Evolutionary conservation across 2,888 invertebrate species (phyloP).

Genomic region (Trilocha varians): DNA sequence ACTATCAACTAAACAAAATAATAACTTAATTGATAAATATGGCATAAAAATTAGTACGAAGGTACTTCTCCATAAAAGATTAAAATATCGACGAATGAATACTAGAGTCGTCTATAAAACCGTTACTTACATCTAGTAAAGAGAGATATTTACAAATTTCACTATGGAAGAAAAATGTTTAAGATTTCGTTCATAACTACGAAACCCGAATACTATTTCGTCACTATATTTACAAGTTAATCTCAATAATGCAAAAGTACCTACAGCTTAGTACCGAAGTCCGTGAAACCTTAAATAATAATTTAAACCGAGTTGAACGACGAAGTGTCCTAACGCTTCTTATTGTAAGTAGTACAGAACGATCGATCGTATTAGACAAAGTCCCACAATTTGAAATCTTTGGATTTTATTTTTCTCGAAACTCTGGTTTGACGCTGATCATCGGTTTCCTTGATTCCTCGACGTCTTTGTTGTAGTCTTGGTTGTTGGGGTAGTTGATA

Average conservation of each 20-base stretch:
- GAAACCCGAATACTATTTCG: constrained; percentile 47
- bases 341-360: constrained; percentile 14
- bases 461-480: constrained; percentile 45
- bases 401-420: constrained; percentile 62
- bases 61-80: constrained; percentile 64
- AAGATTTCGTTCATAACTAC: constrained; percentile 43
- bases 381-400: constrained; percentile 30
- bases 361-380: constrained; percentile 17
- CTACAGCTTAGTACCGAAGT: constrained; percentile 9
- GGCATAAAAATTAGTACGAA: constrained; percentile 67
- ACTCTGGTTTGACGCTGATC: constrained; percentile 71
- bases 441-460: constrained; percentile 64
- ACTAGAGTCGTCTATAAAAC: constrained; percentile 62
- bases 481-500: constrained; percentile 48
- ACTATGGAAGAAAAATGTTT: constrained; percentile 68
- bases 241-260: constrained; percentile 39
- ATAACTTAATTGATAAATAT: constrained; percentile 68
- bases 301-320: neutral
- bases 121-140: constrained; percentile 46
- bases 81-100: constrained; percentile 66
- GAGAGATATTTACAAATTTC: constrained; percentile 71
- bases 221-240: constrained; percentile 68
- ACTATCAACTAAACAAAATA: constrained; percentile 11
- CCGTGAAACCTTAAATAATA: neutral
- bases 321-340: neutral